Percentiles rank a stretch among this genome's conserved stretches.
Evolutionary conservation across 2,797 vertebrate species (phyloP).

Genomic region (Varecia variegata): DNA sequence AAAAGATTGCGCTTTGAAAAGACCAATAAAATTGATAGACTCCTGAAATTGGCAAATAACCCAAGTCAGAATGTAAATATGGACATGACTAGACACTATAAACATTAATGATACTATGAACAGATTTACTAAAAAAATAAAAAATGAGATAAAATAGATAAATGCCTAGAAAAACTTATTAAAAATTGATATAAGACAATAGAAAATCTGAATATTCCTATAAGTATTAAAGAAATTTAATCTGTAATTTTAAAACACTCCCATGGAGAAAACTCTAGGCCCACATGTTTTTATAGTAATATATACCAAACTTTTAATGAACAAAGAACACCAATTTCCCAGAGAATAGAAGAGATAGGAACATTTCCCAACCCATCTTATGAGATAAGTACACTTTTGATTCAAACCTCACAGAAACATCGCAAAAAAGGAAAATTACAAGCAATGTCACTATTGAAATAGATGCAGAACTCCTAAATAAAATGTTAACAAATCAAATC

Average conservation of each 20-base stretch:
- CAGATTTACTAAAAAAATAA: background rate
- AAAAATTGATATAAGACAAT: background rate
- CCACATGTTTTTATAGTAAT: background rate
- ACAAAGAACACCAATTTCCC: background rate
- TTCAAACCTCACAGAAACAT: background rate
- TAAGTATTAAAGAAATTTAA: background rate
- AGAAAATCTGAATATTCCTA: background rate
- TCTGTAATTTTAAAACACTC: background rate
- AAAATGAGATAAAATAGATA: background rate
- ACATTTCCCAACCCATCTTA: background rate
- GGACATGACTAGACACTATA: background rate
- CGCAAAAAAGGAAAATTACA: background rate
- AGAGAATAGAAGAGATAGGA: background rate
- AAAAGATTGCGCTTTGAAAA: background rate
- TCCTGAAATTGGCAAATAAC: background rate
- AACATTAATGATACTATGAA: background rate
- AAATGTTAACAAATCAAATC: background rate
- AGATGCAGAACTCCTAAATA: background rate
- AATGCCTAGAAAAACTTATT: background rate
- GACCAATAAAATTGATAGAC: background rate
- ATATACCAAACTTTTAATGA: background rate
- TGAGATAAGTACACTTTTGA: background rate
- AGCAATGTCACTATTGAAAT: background rate
- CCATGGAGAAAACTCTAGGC: background rate
- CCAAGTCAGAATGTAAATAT: background rate